phyloP scores from a whole-genome alignment of 2,797 vertebrate genomes.

The Merluccius polli region DNA sequence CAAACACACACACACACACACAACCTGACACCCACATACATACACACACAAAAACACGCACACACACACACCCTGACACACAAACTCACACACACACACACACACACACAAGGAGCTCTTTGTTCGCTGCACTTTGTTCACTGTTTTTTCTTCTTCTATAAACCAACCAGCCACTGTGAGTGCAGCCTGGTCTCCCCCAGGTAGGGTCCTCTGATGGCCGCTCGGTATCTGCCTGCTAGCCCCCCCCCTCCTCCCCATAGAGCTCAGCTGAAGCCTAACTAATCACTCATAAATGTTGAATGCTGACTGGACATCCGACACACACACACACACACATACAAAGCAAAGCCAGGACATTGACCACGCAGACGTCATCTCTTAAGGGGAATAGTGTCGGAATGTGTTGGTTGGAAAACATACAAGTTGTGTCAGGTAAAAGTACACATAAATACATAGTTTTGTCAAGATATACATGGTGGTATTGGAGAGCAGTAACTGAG shows the following conservation, averaged over 20 bases:
- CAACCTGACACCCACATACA: constrained; percentile 2
- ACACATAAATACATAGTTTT: no score
- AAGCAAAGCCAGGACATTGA: no score
- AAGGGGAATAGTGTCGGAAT: no score
- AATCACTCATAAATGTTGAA: constrained; percentile 70
- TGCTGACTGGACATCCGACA: constrained; percentile 57
- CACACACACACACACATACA: constrained; percentile 57
- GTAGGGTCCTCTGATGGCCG: constrained; percentile 59
- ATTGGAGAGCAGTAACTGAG: no score
- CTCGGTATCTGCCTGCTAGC: constrained; percentile 63
- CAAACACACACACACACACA: constrained; percentile 6
- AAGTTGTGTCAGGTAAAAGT: no score
- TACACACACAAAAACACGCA: constrained; percentile 55
- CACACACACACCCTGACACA: constrained; percentile 19
- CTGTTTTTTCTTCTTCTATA: constrained; percentile 35
- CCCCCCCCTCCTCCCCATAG: constrained; percentile 58
- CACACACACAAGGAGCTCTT: constrained; percentile 58
- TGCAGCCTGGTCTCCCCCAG: constrained; percentile 54
- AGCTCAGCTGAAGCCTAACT: constrained; percentile 67
- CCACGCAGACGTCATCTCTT: no score
- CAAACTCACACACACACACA: constrained; percentile 3
- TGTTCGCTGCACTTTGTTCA: constrained; percentile 60
- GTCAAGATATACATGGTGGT: no score
- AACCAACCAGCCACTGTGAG: constrained; percentile 60
- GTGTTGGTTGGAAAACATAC: no score